Base-by-base conservation (phyloP, 2,888 invertebrate species). In the Cremastinae sp. region DNA sequence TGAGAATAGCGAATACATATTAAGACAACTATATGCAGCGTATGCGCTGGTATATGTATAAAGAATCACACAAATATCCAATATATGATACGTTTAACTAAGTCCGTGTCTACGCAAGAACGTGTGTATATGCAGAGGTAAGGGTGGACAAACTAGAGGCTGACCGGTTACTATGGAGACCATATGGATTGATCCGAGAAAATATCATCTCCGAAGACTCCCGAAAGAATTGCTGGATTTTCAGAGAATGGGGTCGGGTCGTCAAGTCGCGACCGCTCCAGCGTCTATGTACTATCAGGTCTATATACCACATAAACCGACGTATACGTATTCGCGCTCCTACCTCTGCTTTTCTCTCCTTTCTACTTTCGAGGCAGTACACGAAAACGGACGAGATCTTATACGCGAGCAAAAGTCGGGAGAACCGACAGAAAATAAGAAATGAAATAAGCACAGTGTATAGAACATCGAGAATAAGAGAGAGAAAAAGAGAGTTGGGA, bases 161-260 rank as follows among this genome's bases (percentile, higher is more conserved):
- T 86, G 87, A 86, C 85, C 85, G 86, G 88, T 89, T 87, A 82
- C 89, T 84, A 89, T 89, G 87, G 87, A 84, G 80, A 89, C 89
- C 88, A 87, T 89, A 89, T 89, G 89, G 89, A 89, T 89, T 89
- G 88, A 89, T 89, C 88, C 88, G 88, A 87, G 87, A 85, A 89
- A 89, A 89, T 89, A 89, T 89, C 89, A 89, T 89, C 89, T 88
- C 87, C 85, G 87, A 88, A 87, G 87, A 88, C 85, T 83, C 85
- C 85, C 86, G 85, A 89, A 89, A 89, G 89, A 89, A 88, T 89
- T 85, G 85, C 85, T 70, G 86, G 88, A 87, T 88, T 79, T 87
- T 87, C 83, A 84, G 83, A 83, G 85, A 83, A 84, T 82, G 81
- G 83, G 82, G 83, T 80, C 80, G 79, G 76, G 78, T 76, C 66